Evolutionary conservation across 2,888 invertebrate genomes (phyloP).

Genomic region (Catocala nupta): DNA sequence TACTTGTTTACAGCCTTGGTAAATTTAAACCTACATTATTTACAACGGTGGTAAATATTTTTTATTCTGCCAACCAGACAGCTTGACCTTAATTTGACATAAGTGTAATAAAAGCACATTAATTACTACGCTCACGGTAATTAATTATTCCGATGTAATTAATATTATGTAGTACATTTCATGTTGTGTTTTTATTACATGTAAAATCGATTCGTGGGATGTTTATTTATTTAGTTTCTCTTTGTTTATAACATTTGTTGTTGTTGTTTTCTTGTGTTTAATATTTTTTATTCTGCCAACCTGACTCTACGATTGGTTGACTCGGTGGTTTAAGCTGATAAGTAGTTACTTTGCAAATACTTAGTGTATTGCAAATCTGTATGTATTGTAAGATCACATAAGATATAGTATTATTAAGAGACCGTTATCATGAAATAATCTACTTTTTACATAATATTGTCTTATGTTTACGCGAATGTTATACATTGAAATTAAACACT

Average conservation of each 20-base stretch:
- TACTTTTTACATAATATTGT: too few relatives aligned
- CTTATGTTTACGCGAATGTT: too few relatives aligned
- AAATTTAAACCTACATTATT: background rate
- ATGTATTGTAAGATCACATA: too few relatives aligned
- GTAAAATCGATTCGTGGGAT: background rate
- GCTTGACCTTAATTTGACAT: slow-evolving; percentile 6
- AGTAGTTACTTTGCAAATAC: too few relatives aligned
- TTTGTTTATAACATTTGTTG: too few relatives aligned
- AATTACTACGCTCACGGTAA: slow-evolving; percentile 6
- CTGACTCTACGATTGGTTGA: too few relatives aligned
- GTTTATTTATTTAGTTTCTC: background rate
- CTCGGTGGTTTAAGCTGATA: too few relatives aligned
- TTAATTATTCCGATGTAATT: slow-evolving; percentile 12
- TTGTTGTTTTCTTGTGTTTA: too few relatives aligned
- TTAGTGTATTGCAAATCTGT: too few relatives aligned
- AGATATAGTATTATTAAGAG: background rate
- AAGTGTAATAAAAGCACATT: slow-evolving; percentile 9
- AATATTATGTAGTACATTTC: slow-evolving; percentile 4
- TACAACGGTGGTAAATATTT: background rate
- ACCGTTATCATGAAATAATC: background rate
- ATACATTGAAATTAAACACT: too few relatives aligned
- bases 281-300: too few relatives aligned
- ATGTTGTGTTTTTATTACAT: background rate
- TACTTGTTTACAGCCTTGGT: too few relatives aligned
- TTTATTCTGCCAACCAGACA: background rate